phyloP scores from a whole-genome alignment of 2,797 vertebrate species.

The Tragopan temminckii region DNA sequence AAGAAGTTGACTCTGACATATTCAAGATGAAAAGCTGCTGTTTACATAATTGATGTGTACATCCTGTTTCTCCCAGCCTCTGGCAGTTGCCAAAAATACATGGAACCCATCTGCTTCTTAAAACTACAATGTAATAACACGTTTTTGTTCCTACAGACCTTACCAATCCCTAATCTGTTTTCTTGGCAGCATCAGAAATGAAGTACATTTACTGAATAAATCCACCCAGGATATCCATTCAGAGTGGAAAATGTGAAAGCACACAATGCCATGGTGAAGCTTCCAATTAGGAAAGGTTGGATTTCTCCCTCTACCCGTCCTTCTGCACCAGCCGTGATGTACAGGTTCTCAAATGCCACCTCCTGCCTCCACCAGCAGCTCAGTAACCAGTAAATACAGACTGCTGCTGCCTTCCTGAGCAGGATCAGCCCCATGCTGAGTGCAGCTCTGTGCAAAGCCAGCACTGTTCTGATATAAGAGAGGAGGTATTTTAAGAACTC shows the following conservation, averaged over 20 bases:
- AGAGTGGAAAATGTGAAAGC: not conserved
- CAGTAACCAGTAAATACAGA: not conserved
- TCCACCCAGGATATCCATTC: not conserved
- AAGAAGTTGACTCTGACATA: not conserved
- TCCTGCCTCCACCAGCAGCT: not conserved
- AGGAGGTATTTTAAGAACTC: not conserved
- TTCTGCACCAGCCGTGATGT: not conserved
- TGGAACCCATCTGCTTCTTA: not conserved
- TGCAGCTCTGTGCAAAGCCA: not conserved
- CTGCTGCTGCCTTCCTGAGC: not conserved
- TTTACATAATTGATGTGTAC: not conserved
- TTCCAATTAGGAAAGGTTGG: not conserved
- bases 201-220: not conserved
- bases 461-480: rapidly evolving
- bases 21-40: not conserved
- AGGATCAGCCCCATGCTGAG: not conserved
- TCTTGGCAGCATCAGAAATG: not conserved
- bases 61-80: not conserved
- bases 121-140: not conserved
- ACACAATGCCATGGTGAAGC: not conserved
- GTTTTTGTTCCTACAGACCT: not conserved
- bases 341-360: not conserved
- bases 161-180: not conserved
- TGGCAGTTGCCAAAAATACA: rapidly evolving
- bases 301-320: not conserved